Evolutionary conservation across 1,140 invertebrate genomes (phyloP).

Genomic region (Melipona quadrifasciata): DNA sequence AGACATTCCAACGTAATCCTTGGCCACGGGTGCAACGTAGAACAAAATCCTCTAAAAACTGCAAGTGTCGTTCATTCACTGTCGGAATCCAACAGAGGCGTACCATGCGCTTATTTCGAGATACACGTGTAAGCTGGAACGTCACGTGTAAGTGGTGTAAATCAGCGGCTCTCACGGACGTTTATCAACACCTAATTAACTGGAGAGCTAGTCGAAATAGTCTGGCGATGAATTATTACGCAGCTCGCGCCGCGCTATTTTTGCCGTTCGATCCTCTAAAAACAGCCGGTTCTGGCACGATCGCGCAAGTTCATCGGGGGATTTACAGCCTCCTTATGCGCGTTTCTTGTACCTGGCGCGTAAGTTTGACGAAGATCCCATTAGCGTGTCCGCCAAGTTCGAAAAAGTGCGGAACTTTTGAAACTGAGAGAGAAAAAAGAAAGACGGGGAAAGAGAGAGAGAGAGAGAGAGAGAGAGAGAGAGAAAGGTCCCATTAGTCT

Average conservation of each 20-base stretch:
- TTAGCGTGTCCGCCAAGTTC: background rate
- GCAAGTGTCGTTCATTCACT: too few species aligned
- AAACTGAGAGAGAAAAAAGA: background rate
- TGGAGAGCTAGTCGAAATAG: background rate
- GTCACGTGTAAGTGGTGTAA: background rate
- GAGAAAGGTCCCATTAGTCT: background rate
- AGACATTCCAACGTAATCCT: too few species aligned
- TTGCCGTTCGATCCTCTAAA: background rate
- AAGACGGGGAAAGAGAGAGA: background rate
- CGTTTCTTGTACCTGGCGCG: background rate
- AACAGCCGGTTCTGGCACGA: constrained; percentile 18
- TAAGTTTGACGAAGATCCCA: background rate
- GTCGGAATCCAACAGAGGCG: too few species aligned
- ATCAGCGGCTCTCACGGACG: constrained; percentile 1
- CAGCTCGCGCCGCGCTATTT: background rate
- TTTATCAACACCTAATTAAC: constrained; percentile 39
- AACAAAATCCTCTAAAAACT: too few species aligned
- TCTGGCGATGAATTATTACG: constrained; percentile 4
- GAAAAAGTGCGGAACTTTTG: background rate
- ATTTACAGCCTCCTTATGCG: background rate
- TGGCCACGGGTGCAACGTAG: too few species aligned
- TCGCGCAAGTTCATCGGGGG: background rate
- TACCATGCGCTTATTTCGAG: background rate
- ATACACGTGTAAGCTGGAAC: background rate
- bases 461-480: too few species aligned